Percentiles rank a stretch among this genome's conserved stretches.
Conservation (phyloP, 2,113 vertebrate species). For the Strix uralensis region DNA sequence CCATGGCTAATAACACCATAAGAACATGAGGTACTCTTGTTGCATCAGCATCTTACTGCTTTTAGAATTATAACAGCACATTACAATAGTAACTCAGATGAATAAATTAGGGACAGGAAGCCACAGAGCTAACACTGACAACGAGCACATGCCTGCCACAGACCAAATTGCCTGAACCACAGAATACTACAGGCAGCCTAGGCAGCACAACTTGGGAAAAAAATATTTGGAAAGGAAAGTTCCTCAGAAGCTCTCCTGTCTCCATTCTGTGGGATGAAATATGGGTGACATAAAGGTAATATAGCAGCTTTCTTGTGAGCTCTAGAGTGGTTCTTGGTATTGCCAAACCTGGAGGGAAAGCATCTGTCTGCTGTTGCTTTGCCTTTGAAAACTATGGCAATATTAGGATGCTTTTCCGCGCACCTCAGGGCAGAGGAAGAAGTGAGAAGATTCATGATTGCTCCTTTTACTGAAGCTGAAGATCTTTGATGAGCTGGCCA, state of each 20-base stretch:
- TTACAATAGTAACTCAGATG: background rate
- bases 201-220: background rate
- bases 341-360: background rate
- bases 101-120: background rate
- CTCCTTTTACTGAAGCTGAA: background rate
- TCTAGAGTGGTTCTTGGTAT: background rate
- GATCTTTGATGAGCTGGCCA: background rate
- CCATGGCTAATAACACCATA: background rate
- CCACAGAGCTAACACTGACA: background rate
- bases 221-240: background rate
- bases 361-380: background rate
- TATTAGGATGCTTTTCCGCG: background rate
- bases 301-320: background rate
- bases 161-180: background rate
- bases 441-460: background rate
- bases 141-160: background rate
- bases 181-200: background rate
- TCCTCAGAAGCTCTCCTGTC: background rate
- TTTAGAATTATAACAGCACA: background rate
- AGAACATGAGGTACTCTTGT: background rate
- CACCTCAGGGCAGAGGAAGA: background rate
- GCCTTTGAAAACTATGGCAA: background rate
- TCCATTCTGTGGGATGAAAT: background rate
- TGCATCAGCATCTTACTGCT: background rate
- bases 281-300: background rate